Evolutionary conservation across 1,140 invertebrate genomes (phyloP).

Genomic region (Mizuhopecten yessoensis): DNA sequence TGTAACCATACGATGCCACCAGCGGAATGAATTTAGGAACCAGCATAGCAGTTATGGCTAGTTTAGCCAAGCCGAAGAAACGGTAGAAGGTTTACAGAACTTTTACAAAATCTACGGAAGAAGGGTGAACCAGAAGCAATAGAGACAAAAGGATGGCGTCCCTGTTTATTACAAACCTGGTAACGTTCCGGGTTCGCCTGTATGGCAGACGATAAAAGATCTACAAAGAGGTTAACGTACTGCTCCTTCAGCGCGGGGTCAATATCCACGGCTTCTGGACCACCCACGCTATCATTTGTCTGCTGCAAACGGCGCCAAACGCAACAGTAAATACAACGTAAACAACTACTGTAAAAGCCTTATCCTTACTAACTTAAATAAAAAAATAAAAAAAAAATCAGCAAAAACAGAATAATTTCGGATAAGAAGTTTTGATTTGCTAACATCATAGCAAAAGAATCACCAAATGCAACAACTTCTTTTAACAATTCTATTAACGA

Average conservation of each 20-base stretch:
- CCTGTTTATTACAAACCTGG: conserved; percentile 4
- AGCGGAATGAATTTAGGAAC: too few relatives aligned
- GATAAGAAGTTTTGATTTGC: too few relatives aligned
- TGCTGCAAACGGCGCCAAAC: conserved; percentile 30
- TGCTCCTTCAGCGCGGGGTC: conserved; percentile 1
- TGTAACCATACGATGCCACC: too few relatives aligned
- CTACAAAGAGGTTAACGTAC: conserved; percentile 26
- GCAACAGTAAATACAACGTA: background rate
- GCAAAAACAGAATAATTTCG: too few relatives aligned
- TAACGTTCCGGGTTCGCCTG: background rate
- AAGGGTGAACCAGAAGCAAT: background rate
- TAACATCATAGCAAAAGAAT: too few relatives aligned
- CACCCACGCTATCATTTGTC: background rate
- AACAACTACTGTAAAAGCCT: background rate
- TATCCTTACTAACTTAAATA: too few relatives aligned
- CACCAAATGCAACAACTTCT: too few relatives aligned
- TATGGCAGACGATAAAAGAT: background rate
- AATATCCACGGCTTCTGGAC: background rate
- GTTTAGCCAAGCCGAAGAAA: too few relatives aligned
- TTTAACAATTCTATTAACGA: too few relatives aligned
- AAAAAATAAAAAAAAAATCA: too few relatives aligned
- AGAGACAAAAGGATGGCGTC: background rate
- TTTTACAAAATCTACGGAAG: background rate
- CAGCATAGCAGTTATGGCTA: too few relatives aligned
- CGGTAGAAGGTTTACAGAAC: too few relatives aligned